Base-by-base conservation (phyloP, 2,797 vertebrate species). In the Pseudotriccus pelzelni region DNA sequence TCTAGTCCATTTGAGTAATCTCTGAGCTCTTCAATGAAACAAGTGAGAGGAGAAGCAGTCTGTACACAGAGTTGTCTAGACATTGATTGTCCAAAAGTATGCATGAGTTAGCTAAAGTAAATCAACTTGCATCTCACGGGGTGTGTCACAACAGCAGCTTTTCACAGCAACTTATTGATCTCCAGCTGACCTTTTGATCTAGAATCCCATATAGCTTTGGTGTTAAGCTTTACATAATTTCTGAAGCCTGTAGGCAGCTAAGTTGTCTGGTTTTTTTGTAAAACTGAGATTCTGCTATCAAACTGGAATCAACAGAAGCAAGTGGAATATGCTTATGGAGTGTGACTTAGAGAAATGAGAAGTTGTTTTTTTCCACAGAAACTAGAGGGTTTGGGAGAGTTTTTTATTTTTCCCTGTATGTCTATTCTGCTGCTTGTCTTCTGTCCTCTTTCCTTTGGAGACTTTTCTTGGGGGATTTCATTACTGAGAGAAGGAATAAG, bases 361-460 rank as follows among this genome's bases (percentile, higher is more conserved):
- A 93, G 39, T 41, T 82, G n/a, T 27, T 74, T 77, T 77, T 53
- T 77, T 46, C 41, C 44, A 30, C 49, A 53, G 39, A 89, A 74
- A 32, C 47, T 56, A 60, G 24, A 67, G 39, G 17, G 11, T 74
- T 84, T 91, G 37, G 60, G 62, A 78, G 67, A 13, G 18, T 37
- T 17, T 10, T 7, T 36, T 46, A 10, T 6, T 12, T 41, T 47
- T 21, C n/a, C 8, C 10, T 3, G 2, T 1, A 0, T 52, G 14
- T 70, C 52, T 95, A 0, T 72, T 95, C 53, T 72, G 17, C 32
- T 92, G 34, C 32, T 32, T 77, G 1, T 62, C 47, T 84, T 95
- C 53, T 84, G 39, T 64, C 44, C 13, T 79, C 30, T 77, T 76
- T 87, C 32, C 17, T 80, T 86, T 83, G 68, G 56, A 73, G 36